phyloP scores from a whole-genome alignment of 1,140 invertebrate genomes.

The Microplitis mediator region DNA sequence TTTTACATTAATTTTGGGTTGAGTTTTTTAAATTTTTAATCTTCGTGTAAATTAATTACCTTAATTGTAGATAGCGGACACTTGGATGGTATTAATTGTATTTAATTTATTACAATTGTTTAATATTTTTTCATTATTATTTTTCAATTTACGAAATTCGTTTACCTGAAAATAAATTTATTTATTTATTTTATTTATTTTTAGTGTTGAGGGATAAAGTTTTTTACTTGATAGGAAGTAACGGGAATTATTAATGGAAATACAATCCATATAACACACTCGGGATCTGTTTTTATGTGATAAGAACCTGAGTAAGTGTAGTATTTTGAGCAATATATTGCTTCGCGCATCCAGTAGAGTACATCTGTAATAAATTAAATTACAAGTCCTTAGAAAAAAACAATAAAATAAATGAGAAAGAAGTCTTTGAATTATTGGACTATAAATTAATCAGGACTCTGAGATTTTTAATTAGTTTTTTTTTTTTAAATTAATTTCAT shows the following conservation, averaged over 20 bases:
- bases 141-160: constrained; percentile 42
- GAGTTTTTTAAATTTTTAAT: background rate
- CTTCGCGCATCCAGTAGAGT: constrained; percentile 58
- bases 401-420: background rate
- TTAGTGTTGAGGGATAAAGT: background rate
- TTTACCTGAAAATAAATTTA: constrained; percentile 30
- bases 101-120: constrained; percentile 36
- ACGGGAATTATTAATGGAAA: constrained; percentile 76
- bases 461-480: no score
- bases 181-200: background rate
- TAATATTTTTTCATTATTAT: constrained; percentile 32
- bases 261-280: constrained; percentile 76
- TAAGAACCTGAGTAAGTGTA: constrained; percentile 74
- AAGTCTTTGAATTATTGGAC: no score
- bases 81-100: constrained; percentile 7
- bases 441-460: no score
- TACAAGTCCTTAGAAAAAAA: background rate
- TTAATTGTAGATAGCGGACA: no score
- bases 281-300: constrained; percentile 70
- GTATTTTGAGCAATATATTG: constrained; percentile 56
- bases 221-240: constrained; percentile 70
- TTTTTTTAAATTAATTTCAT: no score
- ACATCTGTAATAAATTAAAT: constrained; percentile 45
- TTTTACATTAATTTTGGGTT: background rate
- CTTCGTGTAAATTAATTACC: no score